These are phyloP conservation scores for Papilio demoleus DNA, from an alignment of 2,888 invertebrate genomes.

Conservation along the genomic window DNA sequence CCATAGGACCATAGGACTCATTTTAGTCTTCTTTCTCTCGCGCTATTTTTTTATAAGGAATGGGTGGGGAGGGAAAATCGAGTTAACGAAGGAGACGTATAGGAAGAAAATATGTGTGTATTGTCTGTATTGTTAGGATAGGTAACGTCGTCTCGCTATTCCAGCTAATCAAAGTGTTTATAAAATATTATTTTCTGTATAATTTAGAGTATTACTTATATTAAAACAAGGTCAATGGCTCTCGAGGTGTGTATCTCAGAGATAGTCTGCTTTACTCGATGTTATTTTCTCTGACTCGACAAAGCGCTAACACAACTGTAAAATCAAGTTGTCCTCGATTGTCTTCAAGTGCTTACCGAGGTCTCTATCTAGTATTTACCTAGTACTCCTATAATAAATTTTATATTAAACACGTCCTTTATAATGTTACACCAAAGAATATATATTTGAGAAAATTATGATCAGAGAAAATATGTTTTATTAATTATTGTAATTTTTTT, in stretches of 20 bases:
- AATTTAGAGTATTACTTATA: too few species aligned
- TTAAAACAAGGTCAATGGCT: constrained; percentile 12
- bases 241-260: neutral
- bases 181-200: too few species aligned
- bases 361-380: neutral
- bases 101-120: too few species aligned
- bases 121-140: too few species aligned
- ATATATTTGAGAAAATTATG: neutral
- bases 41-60: too few species aligned
- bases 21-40: too few species aligned
- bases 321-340: constrained; percentile 17
- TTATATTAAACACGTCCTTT: neutral
- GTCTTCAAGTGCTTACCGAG: constrained; percentile 1
- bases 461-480: neutral
- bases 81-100: too few species aligned
- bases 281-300: neutral
- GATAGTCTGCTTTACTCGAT: constrained; percentile 21
- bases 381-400: neutral
- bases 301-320: constrained; percentile 7
- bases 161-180: too few species aligned
- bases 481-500: neutral
- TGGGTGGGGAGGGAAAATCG: too few species aligned
- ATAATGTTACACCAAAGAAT: neutral
- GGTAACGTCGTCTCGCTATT: too few species aligned
- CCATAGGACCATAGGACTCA: too few species aligned